Evolutionary conservation across 1,140 invertebrate species (phyloP).

Genomic region (Elymnias hypermnestra): DNA sequence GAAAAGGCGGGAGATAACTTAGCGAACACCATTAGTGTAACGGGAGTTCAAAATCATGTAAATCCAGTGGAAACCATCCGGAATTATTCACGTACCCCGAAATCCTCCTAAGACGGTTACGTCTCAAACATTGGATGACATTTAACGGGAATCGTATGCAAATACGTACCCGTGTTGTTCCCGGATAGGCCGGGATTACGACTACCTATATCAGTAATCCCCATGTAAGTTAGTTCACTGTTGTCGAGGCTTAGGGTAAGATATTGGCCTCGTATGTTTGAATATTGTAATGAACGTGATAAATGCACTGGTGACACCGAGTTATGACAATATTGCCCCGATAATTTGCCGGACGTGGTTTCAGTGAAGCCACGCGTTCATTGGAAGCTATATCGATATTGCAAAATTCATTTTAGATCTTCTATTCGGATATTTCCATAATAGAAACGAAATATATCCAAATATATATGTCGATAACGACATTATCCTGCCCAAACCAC

Average conservation of each 20-base stretch:
- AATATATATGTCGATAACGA: no score
- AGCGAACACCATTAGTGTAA: no score
- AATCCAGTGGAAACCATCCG: conserved; percentile 39
- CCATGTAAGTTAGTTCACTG: conserved; percentile 38
- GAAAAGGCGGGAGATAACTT: no score
- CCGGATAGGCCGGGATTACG: conserved; percentile 46
- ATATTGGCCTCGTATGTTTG: conserved; percentile 46
- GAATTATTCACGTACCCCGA: conserved; percentile 41
- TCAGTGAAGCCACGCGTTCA: no score
- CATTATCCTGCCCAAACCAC: no score
- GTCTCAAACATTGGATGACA: conserved; percentile 53
- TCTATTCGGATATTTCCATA: no score
- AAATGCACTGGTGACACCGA: no score
- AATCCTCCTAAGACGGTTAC: conserved; percentile 51
- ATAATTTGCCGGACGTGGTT: no score
- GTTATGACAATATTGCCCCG: no score
- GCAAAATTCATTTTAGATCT: no score
- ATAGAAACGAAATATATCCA: no score
- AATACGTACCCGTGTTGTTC: conserved; percentile 46
- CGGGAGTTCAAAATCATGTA: conserved; percentile 31
- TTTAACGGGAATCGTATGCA: conserved; percentile 59
- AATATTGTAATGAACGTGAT: conserved; percentile 33
- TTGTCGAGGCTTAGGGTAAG: conserved; percentile 56
- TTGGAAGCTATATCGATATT: no score
- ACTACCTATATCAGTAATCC: conserved; percentile 54